These are phyloP conservation scores for Macaria liturata DNA, from an alignment of 2,888 invertebrate species.

Conservation along the genomic window DNA sequence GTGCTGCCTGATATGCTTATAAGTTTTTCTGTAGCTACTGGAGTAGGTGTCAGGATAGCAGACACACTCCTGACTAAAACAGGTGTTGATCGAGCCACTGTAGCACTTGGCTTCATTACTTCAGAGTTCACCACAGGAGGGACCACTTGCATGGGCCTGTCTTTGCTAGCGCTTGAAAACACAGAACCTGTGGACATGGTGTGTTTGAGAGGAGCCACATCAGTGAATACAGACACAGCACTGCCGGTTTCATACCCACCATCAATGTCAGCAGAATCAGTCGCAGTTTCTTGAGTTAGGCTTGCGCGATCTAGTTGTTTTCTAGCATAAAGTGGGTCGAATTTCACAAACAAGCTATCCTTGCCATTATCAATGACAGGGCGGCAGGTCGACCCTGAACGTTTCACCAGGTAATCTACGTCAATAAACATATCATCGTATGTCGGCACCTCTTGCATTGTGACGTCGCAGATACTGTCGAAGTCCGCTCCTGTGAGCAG, in stretches of 20 bases:
- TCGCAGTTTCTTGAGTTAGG: conserved; percentile 44
- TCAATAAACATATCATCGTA: conserved; percentile 80
- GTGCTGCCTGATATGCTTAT: conserved; percentile 69
- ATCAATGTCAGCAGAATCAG: conserved; percentile 61
- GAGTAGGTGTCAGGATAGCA: conserved; percentile 68
- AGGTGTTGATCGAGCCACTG: conserved; percentile 52
- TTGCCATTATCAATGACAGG: conserved; percentile 69
- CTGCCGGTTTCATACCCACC: conserved; percentile 75
- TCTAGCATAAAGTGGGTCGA: conserved; percentile 81
- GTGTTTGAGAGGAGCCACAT: conserved; percentile 54
- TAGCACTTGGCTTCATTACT: conserved; percentile 41
- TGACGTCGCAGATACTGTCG: conserved; percentile 71
- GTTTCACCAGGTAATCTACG: conserved; percentile 81
- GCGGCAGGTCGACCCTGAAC: conserved; percentile 66
- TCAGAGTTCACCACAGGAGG: conserved; percentile 67
- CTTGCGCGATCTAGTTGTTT: conserved; percentile 44
- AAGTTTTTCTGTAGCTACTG: conserved; percentile 68
- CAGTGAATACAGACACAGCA: conserved; percentile 59
- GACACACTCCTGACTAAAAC: conserved; percentile 70
- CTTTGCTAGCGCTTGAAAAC: conserved; percentile 48
- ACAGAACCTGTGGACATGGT: conserved; percentile 56
- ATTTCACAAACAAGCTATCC: conserved; percentile 87
- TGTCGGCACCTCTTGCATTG: conserved; percentile 66
- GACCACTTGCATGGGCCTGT: conserved; percentile 73
- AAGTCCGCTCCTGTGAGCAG: conserved; percentile 68